A percentile compares a stretch with the other conserved stretches of the same genome.
Evolutionary conservation across 2,888 invertebrate genomes (phyloP).

Genomic region (Falcaria lacertinaria): DNA sequence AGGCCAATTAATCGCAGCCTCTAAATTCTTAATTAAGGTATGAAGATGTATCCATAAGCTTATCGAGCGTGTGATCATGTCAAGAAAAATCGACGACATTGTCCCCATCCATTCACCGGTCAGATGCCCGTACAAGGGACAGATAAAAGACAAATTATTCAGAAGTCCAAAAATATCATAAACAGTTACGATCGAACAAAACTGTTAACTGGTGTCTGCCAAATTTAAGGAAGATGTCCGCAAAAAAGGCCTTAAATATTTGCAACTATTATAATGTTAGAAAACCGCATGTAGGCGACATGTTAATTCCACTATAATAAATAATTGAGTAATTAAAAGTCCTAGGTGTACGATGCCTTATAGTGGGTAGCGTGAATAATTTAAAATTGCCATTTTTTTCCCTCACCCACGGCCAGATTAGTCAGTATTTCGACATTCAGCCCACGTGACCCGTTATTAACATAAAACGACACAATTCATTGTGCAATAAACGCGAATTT

Average conservation of each 20-base stretch:
- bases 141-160: conserved; percentile 33
- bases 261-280: conserved; percentile 16
- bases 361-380: conserved; percentile 75
- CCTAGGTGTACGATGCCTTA: conserved; percentile 44
- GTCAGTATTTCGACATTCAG: conserved; percentile 76
- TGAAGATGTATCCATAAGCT: background rate
- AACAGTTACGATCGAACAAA: conserved; percentile 43
- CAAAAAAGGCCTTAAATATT: conserved; percentile 13
- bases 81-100: background rate
- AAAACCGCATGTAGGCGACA: conserved; percentile 42
- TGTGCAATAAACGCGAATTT: conserved; percentile 72
- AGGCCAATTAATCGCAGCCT: background rate
- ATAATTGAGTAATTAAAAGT: conserved; percentile 73
- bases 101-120: background rate
- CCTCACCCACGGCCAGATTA: conserved; percentile 70
- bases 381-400: conserved; percentile 77
- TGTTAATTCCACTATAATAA: conserved; percentile 35
- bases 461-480: conserved; percentile 76
- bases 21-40: background rate
- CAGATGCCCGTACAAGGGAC: conserved; percentile 6
- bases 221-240: conserved; percentile 18
- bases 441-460: conserved; percentile 69
- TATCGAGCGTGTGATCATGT: background rate
- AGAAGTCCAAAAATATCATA: conserved; percentile 38
- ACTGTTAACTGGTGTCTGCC: conserved; percentile 37